These are phyloP conservation scores for Cavia porcellus DNA, from an alignment of 2,113 vertebrate species.

Conservation along the genomic window DNA sequence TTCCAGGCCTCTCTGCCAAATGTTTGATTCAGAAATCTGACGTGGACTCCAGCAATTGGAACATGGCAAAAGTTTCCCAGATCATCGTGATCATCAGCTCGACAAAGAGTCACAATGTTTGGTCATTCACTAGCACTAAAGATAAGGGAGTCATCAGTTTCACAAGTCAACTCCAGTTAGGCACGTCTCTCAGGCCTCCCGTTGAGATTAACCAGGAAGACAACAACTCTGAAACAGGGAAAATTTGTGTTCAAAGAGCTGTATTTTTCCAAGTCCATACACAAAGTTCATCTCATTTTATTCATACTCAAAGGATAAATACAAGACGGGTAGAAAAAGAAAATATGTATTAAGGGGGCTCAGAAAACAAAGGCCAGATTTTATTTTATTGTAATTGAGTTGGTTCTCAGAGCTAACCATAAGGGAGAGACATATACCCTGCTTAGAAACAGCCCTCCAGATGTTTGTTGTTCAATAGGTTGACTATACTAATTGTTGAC, in stretches of 20 bases:
- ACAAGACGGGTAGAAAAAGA: neutral
- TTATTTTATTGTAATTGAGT: conserved; percentile 40
- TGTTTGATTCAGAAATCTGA: conserved; percentile 34
- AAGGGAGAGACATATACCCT: neutral
- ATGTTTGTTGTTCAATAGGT: neutral
- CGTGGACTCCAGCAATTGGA: neutral
- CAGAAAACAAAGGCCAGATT: conserved; percentile 31
- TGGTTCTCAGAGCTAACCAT: neutral
- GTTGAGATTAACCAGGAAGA: neutral
- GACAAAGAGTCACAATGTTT: neutral
- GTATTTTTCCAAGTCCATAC: neutral
- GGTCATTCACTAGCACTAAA: conserved; percentile 20
- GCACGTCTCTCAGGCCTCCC: neutral
- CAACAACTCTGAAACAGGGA: neutral
- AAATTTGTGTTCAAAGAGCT: conserved; percentile 18
- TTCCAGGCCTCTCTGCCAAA: neutral
- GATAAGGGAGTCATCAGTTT: neutral
- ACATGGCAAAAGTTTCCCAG: neutral
- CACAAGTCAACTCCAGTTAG: neutral
- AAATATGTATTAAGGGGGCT: neutral
- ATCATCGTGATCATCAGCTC: conserved; percentile 36
- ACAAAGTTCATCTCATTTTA: conserved; percentile 13
- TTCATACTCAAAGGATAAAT: conserved; percentile 1
- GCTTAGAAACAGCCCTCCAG: neutral
- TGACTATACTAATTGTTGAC: neutral